phyloP scores from a whole-genome alignment of 2,113 vertebrate species.

The Microcebus ravelobensis region DNA sequence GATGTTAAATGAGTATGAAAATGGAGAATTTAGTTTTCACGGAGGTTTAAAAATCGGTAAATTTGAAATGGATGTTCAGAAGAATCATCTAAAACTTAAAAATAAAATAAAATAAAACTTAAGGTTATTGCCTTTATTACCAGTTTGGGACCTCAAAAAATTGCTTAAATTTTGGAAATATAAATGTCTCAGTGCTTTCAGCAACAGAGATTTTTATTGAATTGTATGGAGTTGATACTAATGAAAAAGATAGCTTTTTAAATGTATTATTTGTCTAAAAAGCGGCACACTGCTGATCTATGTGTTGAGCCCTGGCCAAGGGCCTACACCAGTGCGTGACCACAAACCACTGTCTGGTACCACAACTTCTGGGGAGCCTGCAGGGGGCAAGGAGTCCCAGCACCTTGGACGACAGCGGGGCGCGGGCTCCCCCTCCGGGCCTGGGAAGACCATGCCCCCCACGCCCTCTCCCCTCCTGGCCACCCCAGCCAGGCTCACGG shows the following conservation, averaged over 20 bases:
- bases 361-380: not conserved
- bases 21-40: constrained; percentile 81
- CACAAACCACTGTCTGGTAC: not conserved
- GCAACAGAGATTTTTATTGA: not conserved
- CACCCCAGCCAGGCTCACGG: too few relatives aligned
- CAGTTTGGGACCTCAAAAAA: not conserved
- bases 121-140: constrained; percentile 83
- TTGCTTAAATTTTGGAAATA: not conserved
- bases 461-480: too few relatives aligned
- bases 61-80: constrained; percentile 82
- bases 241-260: not conserved
- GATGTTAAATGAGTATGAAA: constrained; percentile 87
- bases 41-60: constrained; percentile 83
- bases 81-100: constrained; percentile 86
- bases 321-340: not conserved
- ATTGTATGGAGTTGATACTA: not conserved
- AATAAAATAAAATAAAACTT: constrained; percentile 89
- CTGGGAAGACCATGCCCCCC: too few relatives aligned
- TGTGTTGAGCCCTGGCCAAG: not conserved
- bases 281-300: not conserved
- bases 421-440: too few relatives aligned
- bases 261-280: not conserved
- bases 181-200: not conserved
- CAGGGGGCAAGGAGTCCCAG: not conserved
- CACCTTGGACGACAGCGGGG: not conserved